These are phyloP conservation scores for Callosobruchus maculatus DNA, from an alignment of 2,888 invertebrate species.

Conservation along the genomic window DNA sequence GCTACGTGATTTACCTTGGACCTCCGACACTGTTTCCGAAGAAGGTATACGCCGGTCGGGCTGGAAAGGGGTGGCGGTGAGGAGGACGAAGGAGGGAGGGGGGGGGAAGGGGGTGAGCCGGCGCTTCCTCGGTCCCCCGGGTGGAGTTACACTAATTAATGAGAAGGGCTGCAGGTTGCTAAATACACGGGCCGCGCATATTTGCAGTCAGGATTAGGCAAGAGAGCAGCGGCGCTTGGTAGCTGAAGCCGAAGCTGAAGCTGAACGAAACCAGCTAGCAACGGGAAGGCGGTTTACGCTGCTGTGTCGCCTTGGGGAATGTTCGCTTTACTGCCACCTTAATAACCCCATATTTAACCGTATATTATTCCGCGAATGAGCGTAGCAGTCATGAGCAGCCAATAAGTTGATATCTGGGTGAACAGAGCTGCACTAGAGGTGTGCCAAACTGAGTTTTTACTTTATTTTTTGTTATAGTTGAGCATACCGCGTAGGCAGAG, in stretches of 20 bases:
- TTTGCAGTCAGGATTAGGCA: constrained; percentile 36
- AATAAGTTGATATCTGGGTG: no score
- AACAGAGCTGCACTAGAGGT: no score
- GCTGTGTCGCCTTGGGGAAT: neutral
- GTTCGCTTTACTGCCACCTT: neutral
- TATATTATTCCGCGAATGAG: neutral
- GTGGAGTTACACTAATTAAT: constrained; percentile 52
- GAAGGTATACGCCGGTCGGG: constrained; percentile 4
- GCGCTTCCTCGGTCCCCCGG: constrained; percentile 40
- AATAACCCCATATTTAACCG: neutral
- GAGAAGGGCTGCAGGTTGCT: constrained; percentile 48
- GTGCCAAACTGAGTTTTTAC: no score
- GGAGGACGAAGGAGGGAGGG: constrained; percentile 8
- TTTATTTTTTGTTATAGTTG: no score
- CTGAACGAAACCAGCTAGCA: neutral
- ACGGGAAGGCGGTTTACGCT: neutral
- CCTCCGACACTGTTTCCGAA: constrained; percentile 1
- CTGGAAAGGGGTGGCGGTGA: no score
- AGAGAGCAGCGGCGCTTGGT: constrained; percentile 1
- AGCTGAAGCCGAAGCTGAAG: neutral
- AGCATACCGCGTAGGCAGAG: no score
- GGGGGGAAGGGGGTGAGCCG: constrained; percentile 11
- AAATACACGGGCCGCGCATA: constrained; percentile 44
- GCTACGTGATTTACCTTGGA: neutral
- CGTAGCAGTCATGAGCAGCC: no score